Conservation (phyloP, 2,113 vertebrate species). For the Anolis carolinensis region DNA sequence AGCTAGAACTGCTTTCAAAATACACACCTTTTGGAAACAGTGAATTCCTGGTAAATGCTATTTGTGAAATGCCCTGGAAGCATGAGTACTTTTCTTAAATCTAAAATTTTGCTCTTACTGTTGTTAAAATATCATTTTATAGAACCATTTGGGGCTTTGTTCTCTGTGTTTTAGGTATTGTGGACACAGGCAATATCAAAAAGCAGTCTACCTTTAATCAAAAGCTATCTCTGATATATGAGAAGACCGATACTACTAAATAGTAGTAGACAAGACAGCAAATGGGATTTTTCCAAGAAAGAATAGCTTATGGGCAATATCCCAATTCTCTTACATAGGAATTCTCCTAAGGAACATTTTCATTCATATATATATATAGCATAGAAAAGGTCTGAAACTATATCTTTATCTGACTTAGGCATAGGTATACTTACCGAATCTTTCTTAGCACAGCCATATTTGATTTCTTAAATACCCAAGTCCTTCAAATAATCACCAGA, state of each 20-base stretch:
- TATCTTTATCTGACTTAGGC: background rate
- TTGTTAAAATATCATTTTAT: background rate
- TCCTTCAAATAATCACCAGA: background rate
- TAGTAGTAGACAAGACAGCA: background rate
- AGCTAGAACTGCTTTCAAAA: background rate
- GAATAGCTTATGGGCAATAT: background rate
- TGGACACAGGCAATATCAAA: background rate
- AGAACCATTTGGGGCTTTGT: background rate
- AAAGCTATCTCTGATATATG: background rate
- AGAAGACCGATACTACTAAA: background rate
- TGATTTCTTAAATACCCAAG: background rate
- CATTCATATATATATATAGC: background rate
- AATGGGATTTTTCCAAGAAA: background rate
- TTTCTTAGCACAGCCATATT: background rate
- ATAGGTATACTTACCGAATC: background rate
- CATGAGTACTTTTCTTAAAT: background rate
- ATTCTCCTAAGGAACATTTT: background rate
- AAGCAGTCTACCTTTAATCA: background rate
- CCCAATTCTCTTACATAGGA: background rate
- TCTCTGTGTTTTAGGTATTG: background rate
- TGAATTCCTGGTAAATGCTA: background rate
- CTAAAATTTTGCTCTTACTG: background rate
- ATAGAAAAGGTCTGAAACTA: background rate
- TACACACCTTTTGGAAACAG: background rate
- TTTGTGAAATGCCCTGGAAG: background rate